These are phyloP conservation scores for Drosophila austrosaltans DNA, from an alignment of 2,888 invertebrate species.

Conservation along the genomic window DNA sequence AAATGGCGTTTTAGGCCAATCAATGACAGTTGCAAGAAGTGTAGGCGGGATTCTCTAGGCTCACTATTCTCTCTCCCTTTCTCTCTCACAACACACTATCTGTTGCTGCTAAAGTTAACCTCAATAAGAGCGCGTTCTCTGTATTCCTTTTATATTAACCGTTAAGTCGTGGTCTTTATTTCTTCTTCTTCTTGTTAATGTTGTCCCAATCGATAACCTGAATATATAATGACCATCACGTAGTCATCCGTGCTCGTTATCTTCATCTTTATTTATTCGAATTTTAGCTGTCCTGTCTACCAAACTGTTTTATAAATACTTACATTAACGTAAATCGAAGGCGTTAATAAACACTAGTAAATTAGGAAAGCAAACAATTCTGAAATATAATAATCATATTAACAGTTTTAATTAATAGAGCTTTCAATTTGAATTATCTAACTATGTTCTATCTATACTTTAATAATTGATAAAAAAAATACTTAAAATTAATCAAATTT, in stretches of 20 bases:
- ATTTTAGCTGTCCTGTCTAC: slow-evolving; percentile 4
- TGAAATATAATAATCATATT: no score
- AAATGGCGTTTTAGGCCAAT: slow-evolving; percentile 26
- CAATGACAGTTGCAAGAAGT: background rate
- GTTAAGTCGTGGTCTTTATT: background rate
- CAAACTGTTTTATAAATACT: background rate
- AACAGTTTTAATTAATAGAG: no score
- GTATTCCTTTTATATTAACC: background rate
- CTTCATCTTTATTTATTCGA: slow-evolving; percentile 1
- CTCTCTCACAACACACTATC: background rate
- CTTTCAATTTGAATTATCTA: no score
- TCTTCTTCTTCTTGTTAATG: background rate
- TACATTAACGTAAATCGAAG: no score
- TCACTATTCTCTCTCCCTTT: background rate
- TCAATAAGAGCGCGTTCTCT: background rate
- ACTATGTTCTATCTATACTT: no score
- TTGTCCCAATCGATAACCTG: slow-evolving; percentile 1
- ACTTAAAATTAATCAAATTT: no score
- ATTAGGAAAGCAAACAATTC: no score
- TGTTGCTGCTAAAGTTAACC: background rate
- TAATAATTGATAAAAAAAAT: no score
- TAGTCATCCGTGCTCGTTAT: background rate
- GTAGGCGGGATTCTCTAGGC: background rate
- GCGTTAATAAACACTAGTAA: no score
- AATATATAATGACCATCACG: background rate